Base-by-base conservation (phyloP, 2,888 invertebrate genomes). In the Philereme vetulata region DNA sequence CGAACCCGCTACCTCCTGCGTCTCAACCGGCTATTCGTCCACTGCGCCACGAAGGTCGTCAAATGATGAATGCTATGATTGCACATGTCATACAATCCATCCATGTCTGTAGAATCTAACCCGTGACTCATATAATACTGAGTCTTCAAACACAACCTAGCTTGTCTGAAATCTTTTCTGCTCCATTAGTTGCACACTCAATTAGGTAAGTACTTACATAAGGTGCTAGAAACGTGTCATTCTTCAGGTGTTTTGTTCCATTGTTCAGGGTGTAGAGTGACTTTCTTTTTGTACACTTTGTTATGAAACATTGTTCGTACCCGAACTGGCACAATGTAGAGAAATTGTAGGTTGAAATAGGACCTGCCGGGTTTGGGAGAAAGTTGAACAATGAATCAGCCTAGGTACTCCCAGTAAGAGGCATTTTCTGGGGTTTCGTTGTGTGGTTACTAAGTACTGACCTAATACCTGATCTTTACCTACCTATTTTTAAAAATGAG, bases 231-330 rank as follows among this genome's bases (percentile, higher is more conserved):
- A 50, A 59, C 60, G 38, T 59, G 46, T 48, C 8, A 42, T 43
- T 42, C 53, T 33, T 50, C 67, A 67, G 65, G 58, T 65, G 63
- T 59, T 61, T 21, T 35, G 49, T 38, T 11, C 55, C 62, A 66
- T 68, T 66, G 68, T 66, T 61, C 46, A 54, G 35, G 47, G 46
- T 54, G 63, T 55, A 47, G 55, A 51, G 34, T 34, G 10, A 44
- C 66, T 65, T 64, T 68, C 66, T 61, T 65, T 59, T 64, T 60
- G 48, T 57, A 53, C 62, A 56, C 52, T 43, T 40, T 1, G 57
- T 68, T 66, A 66, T 61, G 66, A 66, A 66, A 64, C 64, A 62
- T 53, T 21, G 50, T 57, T 54, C 57, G 62, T 51, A 35, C 53
- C 47, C 40, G 21, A 54, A 43, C 48, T 51, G 49, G 48, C 46